A percentile compares a stretch with the other conserved stretches of the same genome.
Evolutionary conservation across 2,797 vertebrate genomes (phyloP).

Genomic region (Melopsittacus undulatus): DNA sequence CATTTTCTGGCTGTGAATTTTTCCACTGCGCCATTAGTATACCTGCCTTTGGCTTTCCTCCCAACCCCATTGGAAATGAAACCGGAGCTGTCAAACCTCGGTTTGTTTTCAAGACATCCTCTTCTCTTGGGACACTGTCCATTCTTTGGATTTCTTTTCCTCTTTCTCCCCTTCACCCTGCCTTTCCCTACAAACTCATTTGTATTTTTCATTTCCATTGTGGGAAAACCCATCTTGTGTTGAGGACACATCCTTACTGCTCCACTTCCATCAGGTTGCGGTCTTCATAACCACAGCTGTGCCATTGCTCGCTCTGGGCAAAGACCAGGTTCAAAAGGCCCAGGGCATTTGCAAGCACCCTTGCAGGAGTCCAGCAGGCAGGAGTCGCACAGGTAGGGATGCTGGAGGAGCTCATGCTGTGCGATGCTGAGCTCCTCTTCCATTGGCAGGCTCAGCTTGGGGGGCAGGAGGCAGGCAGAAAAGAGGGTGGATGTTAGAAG

Average conservation of each 20-base stretch:
- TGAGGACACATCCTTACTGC: not conserved
- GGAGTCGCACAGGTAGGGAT: not conserved
- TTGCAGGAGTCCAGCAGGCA: not conserved
- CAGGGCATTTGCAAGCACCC: not conserved
- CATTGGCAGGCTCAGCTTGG: not conserved
- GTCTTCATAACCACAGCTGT: not conserved
- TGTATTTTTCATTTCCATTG: not conserved
- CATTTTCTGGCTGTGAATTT: not conserved
- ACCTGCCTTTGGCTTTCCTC: not conserved
- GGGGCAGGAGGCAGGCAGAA: not conserved
- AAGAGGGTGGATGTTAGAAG: not conserved
- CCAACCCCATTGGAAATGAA: not conserved
- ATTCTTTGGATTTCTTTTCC: not conserved
- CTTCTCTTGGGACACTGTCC: not conserved
- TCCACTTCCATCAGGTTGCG: not conserved
- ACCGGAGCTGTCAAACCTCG: not conserved
- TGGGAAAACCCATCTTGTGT: not conserved
- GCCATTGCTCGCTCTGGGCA: not conserved
- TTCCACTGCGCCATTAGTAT: not conserved
- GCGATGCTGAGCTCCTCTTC: not conserved
- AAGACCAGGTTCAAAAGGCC: not conserved
- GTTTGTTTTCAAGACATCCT: not conserved
- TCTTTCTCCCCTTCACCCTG: not conserved
- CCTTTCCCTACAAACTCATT: not conserved
- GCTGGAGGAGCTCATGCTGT: fast-evolving